These are phyloP conservation scores for Parauchenoglanis punctatus DNA, from an alignment of 2,797 vertebrate genomes.

Conservation along the genomic window DNA sequence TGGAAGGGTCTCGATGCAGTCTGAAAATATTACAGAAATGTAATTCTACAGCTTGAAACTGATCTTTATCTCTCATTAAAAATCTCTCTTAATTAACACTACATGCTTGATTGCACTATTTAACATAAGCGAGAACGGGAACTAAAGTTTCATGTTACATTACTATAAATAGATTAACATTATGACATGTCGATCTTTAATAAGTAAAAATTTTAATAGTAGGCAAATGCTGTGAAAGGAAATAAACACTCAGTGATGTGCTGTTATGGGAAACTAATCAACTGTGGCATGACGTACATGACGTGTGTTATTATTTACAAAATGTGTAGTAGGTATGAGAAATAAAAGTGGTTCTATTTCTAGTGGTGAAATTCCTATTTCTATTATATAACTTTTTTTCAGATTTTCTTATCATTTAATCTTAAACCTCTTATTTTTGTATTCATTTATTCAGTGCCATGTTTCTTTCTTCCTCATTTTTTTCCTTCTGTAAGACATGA, in stretches of 20 bases:
- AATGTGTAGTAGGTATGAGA: too few relatives aligned
- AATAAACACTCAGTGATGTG: not conserved
- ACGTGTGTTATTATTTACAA: not conserved
- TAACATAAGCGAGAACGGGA: not conserved
- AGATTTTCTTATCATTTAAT: not conserved
- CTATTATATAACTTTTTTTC: not conserved
- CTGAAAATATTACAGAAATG: not conserved
- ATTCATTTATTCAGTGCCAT: not conserved
- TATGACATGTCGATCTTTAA: not conserved
- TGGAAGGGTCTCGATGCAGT: not conserved
- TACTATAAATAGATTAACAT: too few relatives aligned
- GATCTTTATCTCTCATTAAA: not conserved
- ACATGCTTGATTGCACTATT: not conserved
- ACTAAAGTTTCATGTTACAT: not conserved
- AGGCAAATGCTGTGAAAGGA: not conserved
- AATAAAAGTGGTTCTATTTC: not conserved
- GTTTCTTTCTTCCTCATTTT: not conserved
- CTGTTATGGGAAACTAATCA: not conserved
- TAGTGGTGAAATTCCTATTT: not conserved
- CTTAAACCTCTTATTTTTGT: conserved; percentile 4
- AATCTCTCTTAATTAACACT: not conserved
- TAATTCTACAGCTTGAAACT: not conserved
- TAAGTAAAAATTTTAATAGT: not conserved
- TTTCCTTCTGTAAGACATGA: not conserved
- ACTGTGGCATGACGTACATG: not conserved